Evolutionary conservation across 1,140 invertebrate genomes (phyloP).

Genomic region (Limonius californicus): DNA sequence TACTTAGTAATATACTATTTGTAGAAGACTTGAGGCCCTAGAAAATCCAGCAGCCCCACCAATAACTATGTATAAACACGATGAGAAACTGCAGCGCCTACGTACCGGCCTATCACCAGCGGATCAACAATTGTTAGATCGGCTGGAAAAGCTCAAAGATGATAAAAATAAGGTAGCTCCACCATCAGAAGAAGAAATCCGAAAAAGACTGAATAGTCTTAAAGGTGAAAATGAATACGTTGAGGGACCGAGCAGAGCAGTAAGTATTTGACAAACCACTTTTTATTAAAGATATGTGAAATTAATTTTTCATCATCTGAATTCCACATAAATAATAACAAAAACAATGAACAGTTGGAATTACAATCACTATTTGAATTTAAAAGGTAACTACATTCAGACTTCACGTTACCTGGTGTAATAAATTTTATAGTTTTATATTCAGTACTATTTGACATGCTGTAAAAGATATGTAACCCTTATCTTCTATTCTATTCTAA

Average conservation of each 20-base stretch:
- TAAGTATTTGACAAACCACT: slow-evolving; percentile 21
- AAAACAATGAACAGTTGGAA: background rate
- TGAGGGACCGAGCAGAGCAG: slow-evolving; percentile 34
- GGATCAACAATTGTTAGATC: slow-evolving; percentile 54
- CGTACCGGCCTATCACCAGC: slow-evolving; percentile 45
- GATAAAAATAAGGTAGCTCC: slow-evolving; percentile 42
- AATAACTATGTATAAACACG: slow-evolving; percentile 51
- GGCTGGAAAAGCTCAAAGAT: slow-evolving; percentile 58
- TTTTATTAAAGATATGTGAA: background rate
- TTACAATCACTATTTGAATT: too few species aligned
- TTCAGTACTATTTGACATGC: too few species aligned
- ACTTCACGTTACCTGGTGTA: too few species aligned
- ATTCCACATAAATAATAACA: too few species aligned
- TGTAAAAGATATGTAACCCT: too few species aligned
- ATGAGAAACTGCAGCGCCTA: slow-evolving; percentile 45
- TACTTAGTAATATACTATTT: too few species aligned
- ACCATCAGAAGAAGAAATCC: slow-evolving; percentile 39
- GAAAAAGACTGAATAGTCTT: slow-evolving; percentile 53
- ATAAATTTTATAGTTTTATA: too few species aligned
- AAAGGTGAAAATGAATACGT: slow-evolving; percentile 48
- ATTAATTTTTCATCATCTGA: background rate
- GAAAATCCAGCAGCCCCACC: slow-evolving; percentile 48
- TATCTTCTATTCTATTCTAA: too few species aligned
- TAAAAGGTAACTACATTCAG: too few species aligned
- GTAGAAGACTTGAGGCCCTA: slow-evolving; percentile 46